Evolutionary conservation across 2,888 invertebrate genomes (phyloP).

Genomic region (Amphipoea lucens): DNA sequence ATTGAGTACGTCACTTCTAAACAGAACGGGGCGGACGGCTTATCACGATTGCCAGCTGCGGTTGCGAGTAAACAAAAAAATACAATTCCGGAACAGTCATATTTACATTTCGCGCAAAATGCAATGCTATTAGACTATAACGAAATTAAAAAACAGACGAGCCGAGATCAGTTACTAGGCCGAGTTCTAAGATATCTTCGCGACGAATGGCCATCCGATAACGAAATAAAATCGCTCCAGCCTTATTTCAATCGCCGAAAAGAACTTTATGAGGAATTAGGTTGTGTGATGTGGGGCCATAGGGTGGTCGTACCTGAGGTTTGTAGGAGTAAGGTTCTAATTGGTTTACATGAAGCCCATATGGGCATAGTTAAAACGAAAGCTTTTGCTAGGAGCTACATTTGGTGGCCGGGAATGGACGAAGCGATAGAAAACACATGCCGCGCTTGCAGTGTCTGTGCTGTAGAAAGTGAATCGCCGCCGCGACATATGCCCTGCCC

Average conservation of each 20-base stretch:
- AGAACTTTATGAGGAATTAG: no score
- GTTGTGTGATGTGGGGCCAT: no score
- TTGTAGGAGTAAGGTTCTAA: conserved; percentile 17
- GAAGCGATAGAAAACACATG: conserved; percentile 55
- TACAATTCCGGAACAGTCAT: not conserved
- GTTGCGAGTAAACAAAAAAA: not conserved
- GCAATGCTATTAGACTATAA: conserved; percentile 4
- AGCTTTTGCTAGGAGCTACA: conserved; percentile 43
- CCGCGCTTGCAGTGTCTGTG: conserved; percentile 9
- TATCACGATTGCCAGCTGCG: not conserved
- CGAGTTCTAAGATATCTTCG: not conserved
- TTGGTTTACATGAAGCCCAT: conserved; percentile 39
- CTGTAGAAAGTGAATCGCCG: conserved; percentile 56
- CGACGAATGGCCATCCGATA: conserved; percentile 21
- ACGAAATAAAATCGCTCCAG: conserved; percentile 3
- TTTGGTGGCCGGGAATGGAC: conserved; percentile 15
- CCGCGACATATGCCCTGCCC: conserved; percentile 17
- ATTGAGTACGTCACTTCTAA: conserved; percentile 24
- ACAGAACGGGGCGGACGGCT: conserved; percentile 8
- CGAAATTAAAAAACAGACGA: conserved; percentile 4
- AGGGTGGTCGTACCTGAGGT: no score
- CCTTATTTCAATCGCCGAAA: conserved; percentile 10
- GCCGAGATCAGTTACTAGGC: not conserved
- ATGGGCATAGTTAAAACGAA: conserved; percentile 55
- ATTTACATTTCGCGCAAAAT: not conserved